These are phyloP conservation scores for Pseudonaja textilis DNA, from an alignment of 2,113 vertebrate species.

Conservation along the genomic window DNA sequence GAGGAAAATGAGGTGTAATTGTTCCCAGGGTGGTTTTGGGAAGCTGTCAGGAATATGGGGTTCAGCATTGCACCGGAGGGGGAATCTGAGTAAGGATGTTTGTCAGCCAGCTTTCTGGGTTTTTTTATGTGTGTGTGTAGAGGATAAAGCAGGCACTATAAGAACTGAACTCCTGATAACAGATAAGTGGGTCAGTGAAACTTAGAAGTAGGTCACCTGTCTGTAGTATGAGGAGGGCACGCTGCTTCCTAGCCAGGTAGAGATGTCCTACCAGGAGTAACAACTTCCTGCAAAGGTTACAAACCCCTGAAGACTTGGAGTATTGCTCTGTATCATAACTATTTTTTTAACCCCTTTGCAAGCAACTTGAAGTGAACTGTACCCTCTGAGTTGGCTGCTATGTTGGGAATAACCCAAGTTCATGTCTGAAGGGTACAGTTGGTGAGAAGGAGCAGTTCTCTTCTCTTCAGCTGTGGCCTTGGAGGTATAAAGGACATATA, in stretches of 20 bases:
- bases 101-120: not conserved
- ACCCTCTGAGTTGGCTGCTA: not conserved
- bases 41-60: not conserved
- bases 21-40: not conserved
- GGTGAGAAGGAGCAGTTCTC: not conserved
- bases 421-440: not conserved
- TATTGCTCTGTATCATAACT: not conserved
- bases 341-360: not conserved
- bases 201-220: constrained; percentile 61
- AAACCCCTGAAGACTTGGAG: not conserved
- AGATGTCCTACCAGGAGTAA: not conserved
- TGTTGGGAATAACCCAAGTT: not conserved
- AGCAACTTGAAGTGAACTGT: not conserved
- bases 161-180: constrained; percentile 38
- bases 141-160: constrained; percentile 21
- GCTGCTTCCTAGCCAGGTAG: constrained; percentile 15
- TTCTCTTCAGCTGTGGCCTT: not conserved
- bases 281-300: accelerated
- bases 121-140: not conserved
- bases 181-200: constrained; percentile 57
- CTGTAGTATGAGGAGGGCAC: constrained; percentile 38
- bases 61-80: not conserved
- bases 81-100: not conserved
- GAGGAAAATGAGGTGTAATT: not conserved
- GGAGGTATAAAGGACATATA: not conserved